These are phyloP conservation scores for Lepas anatifera DNA, from an alignment of 2,888 invertebrate genomes.

Conservation along the genomic window DNA sequence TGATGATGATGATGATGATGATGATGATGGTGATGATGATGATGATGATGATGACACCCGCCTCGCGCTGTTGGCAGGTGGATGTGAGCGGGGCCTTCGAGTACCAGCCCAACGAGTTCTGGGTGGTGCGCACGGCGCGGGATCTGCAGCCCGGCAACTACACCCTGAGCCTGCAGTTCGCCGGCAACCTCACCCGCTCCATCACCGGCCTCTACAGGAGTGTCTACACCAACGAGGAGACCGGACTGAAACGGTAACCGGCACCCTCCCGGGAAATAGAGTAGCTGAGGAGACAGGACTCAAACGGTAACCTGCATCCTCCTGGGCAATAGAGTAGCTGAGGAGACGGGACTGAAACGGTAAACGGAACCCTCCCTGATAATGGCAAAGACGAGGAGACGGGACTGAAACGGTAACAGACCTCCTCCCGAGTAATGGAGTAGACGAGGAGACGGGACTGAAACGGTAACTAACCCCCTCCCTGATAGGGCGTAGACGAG, in stretches of 20 bases:
- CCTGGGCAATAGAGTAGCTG: too few species aligned
- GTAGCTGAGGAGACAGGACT: conserved; percentile 20
- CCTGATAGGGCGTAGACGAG: too few species aligned
- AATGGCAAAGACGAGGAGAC: too few species aligned
- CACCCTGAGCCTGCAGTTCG: conserved; percentile 46
- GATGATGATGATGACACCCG: too few species aligned
- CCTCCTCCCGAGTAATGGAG: too few species aligned
- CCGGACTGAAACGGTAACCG: conserved; percentile 22
- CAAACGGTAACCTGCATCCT: conserved; percentile 21
- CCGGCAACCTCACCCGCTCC: conserved; percentile 49
- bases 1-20: too few species aligned
- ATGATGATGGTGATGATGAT: too few species aligned
- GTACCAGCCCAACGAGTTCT: conserved; percentile 35
- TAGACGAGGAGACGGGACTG: too few species aligned
- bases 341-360: conserved; percentile 21
- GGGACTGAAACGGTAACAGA: conserved; percentile 22
- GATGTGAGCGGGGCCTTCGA: conserved; percentile 30
- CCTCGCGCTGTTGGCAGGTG: neutral
- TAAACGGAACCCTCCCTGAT: too few species aligned
- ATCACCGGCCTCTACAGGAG: conserved; percentile 64
- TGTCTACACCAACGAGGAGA: conserved; percentile 35
- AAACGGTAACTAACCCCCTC: too few species aligned
- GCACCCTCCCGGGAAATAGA: too few species aligned
- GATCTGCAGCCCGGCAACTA: conserved; percentile 34
- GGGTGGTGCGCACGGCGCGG: conserved; percentile 33